Conservation (phyloP, 2,113 vertebrate species). For the Grantiella picta region DNA sequence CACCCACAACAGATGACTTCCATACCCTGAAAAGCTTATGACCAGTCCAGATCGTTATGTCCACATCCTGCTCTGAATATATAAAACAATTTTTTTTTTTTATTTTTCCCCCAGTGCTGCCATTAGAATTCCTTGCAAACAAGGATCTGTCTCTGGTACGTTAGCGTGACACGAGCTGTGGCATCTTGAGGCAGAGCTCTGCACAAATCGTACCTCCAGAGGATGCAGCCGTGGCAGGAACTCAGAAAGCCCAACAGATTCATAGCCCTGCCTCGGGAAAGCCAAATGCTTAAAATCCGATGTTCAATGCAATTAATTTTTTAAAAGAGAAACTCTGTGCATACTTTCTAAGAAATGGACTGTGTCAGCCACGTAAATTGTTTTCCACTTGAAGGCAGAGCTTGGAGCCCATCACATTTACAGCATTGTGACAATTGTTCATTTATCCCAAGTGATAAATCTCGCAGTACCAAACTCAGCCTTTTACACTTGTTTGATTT, state of each 20-base stretch:
- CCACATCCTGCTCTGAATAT: not conserved
- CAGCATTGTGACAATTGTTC: not conserved
- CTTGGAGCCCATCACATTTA: not conserved
- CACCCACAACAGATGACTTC: not conserved
- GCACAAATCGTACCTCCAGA: not conserved
- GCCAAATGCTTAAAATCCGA: not conserved
- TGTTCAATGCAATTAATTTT: not conserved
- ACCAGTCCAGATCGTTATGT: not conserved
- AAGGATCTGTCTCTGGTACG: not conserved
- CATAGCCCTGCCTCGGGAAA: not conserved
- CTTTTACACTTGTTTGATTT: not conserved
- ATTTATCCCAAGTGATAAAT: not conserved
- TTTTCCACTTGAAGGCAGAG: not conserved
- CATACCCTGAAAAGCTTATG: not conserved
- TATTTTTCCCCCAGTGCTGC: not conserved
- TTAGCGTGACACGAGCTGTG: accelerated
- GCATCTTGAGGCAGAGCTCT: not conserved
- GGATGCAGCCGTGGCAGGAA: not conserved
- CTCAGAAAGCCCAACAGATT: not conserved
- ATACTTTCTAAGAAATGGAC: not conserved
- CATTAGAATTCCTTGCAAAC: not conserved
- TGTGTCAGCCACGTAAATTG: not conserved
- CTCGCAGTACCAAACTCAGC: not conserved
- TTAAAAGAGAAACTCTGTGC: not conserved
- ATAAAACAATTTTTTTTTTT: too few relatives aligned